Percentiles rank a stretch among this genome's conserved stretches.
Evolutionary conservation across 1,140 invertebrate genomes (phyloP).

Genomic region (Neodiprion pinetum): DNA sequence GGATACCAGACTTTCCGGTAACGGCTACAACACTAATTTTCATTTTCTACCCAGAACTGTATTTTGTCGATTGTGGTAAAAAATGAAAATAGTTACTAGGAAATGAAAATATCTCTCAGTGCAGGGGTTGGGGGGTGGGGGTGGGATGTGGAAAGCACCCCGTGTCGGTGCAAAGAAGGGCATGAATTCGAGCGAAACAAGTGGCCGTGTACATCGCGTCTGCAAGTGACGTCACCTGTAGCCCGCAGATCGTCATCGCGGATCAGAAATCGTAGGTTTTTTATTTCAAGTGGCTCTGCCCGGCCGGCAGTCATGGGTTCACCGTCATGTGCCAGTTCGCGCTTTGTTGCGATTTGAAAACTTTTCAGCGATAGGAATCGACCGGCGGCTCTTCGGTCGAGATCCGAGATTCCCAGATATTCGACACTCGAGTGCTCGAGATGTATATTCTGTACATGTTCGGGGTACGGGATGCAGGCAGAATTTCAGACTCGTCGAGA

Average conservation of each 20-base stretch:
- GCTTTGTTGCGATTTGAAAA: neutral
- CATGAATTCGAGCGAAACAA: neutral
- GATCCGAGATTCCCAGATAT: neutral
- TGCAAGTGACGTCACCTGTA: conserved; percentile 1
- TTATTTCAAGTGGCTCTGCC: neutral
- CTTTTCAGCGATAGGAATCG: too few species aligned
- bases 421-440: neutral
- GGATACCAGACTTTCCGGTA: too few species aligned
- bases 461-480: neutral
- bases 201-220: neutral
- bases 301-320: too few species aligned
- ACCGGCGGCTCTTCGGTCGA: too few species aligned
- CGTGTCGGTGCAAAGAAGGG: neutral
- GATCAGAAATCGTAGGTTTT: neutral
- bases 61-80: too few species aligned
- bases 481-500: neutral
- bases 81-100: too few species aligned
- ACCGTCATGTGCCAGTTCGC: too few species aligned
- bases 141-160: neutral
- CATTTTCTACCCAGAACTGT: too few species aligned
- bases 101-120: too few species aligned
- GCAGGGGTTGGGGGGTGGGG: too few species aligned
- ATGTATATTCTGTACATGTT: neutral
- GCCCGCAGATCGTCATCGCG: neutral
- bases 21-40: too few species aligned